Evolutionary conservation across 2,888 invertebrate species (phyloP), one percentile per base, ranked within the genome.

Genomic region (Ashinkailepas kermadecensis): DNA sequence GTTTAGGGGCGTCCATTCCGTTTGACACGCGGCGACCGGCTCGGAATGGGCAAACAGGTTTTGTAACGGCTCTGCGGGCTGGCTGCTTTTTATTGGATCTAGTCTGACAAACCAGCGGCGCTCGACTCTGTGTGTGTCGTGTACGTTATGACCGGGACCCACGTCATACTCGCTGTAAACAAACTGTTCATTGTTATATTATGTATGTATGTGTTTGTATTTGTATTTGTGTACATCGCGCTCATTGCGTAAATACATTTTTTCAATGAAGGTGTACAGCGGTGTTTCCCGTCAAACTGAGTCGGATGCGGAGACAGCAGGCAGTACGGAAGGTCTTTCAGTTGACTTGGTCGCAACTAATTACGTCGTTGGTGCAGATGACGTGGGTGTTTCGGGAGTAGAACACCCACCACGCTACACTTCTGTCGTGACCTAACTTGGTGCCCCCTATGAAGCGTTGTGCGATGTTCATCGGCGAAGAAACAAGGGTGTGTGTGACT

Each of bases 171-270:
- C 39, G 39, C 39, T 39, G 70, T 70, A 70, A 39, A 70, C 39
- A 18, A 54, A 21, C 54, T 56, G 56, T 74, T 74, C 15, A 74
- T 74, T 74, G 54, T 56, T 74, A 74, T 74, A 2, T 70, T 56
- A 54, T 74, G 74, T 74, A 74, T 56, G 74, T 74, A 74, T 54
- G 74, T 74, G 74, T 74, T 74, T 74, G 74, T 74, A 74, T 74
- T 74, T 74, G 74, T 74, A 74, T 74, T 74, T 74, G 74, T 74
- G 74, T 56, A 74, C 54, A 74, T 74, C 74, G 15, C 74, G 74
- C 74, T 74, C 74, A 74, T 74, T 54, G 74, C 56, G 74, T 74
- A 56, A 74, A 74, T 74, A 74, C 74, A 74, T 74, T 74, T 74
- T 39, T 74, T 74, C 54, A 74, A 54, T 54, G 74, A 54, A 74